Conservation (phyloP, 2,888 invertebrate species). For the Bembecia ichneumoniformis region DNA sequence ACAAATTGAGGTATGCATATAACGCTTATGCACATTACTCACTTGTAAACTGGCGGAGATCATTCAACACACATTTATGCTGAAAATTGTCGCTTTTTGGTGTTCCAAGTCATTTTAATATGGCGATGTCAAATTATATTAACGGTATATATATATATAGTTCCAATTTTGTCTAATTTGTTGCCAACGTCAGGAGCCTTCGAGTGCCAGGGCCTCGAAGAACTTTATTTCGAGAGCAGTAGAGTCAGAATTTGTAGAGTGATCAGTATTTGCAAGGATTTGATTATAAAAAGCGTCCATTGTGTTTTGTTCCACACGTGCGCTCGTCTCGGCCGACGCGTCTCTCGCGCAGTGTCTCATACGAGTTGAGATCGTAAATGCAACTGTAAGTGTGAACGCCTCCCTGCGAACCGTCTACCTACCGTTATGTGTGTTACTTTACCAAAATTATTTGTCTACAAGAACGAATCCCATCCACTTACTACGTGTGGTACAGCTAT, state of each 20-base stretch:
- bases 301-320: constrained; percentile 68
- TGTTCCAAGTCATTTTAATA: background rate
- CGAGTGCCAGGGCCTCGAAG: too few species aligned
- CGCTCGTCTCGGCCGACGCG: constrained; percentile 52
- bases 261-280: too few species aligned
- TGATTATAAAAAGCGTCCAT: constrained; percentile 40
- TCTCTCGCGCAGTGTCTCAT: constrained; percentile 60
- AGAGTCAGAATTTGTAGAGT: too few species aligned
- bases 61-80: constrained; percentile 16
- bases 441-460: constrained; percentile 44
- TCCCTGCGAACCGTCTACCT: constrained; percentile 41
- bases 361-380: constrained; percentile 67
- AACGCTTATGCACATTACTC: constrained; percentile 44
- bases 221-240: too few species aligned
- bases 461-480: constrained; percentile 38
- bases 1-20: constrained; percentile 29
- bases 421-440: constrained; percentile 52
- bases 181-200: too few species aligned
- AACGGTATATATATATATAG: background rate
- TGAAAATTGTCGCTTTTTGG: constrained; percentile 44
- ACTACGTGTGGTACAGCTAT: constrained; percentile 52
- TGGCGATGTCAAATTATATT: background rate
- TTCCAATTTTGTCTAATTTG: background rate
- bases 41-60: constrained; percentile 21
- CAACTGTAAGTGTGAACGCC: constrained; percentile 71